phyloP scores from a whole-genome alignment of 1,140 invertebrate species.

The Drosophila miranda region DNA sequence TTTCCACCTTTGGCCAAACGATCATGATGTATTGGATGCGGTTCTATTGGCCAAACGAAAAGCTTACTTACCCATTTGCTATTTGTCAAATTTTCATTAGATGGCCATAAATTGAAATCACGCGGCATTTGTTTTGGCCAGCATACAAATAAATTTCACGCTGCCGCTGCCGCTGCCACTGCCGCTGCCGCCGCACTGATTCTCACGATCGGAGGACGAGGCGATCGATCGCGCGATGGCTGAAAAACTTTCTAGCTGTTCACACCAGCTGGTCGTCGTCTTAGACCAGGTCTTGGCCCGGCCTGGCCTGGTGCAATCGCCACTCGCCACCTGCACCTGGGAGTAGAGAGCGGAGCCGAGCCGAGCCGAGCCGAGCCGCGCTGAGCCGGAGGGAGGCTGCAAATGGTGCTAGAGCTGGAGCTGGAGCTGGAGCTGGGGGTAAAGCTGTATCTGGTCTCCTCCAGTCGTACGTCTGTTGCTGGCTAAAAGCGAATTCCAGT shows the following conservation, averaged over 20 bases:
- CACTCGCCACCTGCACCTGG: slow-evolving; percentile 71
- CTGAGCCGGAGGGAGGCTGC: slow-evolving; percentile 8
- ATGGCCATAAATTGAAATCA: slow-evolving; percentile 70
- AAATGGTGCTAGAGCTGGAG: slow-evolving; percentile 5
- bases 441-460: slow-evolving; percentile 36
- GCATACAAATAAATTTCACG: slow-evolving; percentile 67
- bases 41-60: neutral
- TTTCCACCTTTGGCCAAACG: slow-evolving; percentile 24
- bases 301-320: slow-evolving; percentile 25
- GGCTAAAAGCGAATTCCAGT: slow-evolving; percentile 79
- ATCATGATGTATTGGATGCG: slow-evolving; percentile 60
- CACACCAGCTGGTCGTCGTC: slow-evolving; percentile 57
- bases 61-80: slow-evolving; percentile 53
- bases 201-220: slow-evolving; percentile 54
- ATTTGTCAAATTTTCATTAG: slow-evolving; percentile 79
- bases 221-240: slow-evolving; percentile 11
- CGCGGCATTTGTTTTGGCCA: slow-evolving; percentile 64
- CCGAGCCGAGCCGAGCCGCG: neutral
- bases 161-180: neutral
- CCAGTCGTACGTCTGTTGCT: slow-evolving; percentile 30
- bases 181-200: slow-evolving; percentile 50
- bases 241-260: slow-evolving; percentile 77
- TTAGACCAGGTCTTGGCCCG: slow-evolving; percentile 37
- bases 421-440: slow-evolving; percentile 16
- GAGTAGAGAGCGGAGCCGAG: slow-evolving; percentile 29